phyloP scores from a whole-genome alignment of 2,113 vertebrate genomes.

The Crotalus helleri region DNA sequence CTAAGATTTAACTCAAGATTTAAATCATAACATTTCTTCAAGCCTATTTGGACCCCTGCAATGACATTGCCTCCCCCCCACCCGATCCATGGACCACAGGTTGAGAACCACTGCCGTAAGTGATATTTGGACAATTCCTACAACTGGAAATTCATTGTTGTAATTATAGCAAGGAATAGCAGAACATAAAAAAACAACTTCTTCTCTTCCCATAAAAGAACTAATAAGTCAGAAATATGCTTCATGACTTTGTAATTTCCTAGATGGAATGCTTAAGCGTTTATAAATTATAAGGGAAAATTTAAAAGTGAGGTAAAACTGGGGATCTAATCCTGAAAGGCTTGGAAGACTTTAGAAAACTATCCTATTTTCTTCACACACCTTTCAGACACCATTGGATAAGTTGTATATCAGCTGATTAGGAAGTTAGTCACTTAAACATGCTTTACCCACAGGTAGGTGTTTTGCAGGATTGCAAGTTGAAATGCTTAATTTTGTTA shows the following conservation, averaged over 20 bases:
- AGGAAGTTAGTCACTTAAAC: neutral
- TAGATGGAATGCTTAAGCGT: neutral
- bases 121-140: neutral
- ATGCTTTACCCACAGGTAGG: neutral
- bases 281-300: neutral
- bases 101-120: neutral
- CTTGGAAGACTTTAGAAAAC: neutral
- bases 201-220: neutral
- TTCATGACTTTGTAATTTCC: neutral
- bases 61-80: too few relatives aligned
- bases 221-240: neutral
- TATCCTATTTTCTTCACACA: neutral
- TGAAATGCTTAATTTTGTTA: neutral
- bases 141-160: neutral
- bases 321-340: neutral
- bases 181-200: neutral
- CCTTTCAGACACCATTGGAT: neutral
- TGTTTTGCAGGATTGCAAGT: neutral
- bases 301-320: neutral
- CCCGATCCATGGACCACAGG: too few relatives aligned
- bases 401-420: neutral
- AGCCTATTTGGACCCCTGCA: too few relatives aligned
- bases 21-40: too few relatives aligned
- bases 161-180: neutral
- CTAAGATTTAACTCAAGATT: too few relatives aligned